phyloP scores from a whole-genome alignment of 2,113 vertebrate species.

The Procavia capensis region DNA sequence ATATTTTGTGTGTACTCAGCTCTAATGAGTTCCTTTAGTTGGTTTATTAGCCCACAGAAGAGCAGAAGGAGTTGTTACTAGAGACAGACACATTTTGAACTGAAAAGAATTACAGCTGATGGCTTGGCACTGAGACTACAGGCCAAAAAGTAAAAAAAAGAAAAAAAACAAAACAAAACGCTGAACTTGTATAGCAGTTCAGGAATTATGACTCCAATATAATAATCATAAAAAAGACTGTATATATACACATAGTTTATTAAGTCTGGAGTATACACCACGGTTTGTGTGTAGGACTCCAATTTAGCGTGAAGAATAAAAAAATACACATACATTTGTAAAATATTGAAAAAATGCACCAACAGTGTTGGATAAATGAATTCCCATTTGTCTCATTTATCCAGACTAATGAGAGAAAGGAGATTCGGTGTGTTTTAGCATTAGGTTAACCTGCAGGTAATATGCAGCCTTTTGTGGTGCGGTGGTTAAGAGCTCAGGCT shows the following conservation, averaged over 20 bases:
- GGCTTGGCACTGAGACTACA: not conserved
- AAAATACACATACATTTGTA: slow-evolving; percentile 46
- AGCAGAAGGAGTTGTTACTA: not conserved
- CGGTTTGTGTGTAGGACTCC: slow-evolving; percentile 58
- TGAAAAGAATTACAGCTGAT: not conserved
- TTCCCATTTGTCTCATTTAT: slow-evolving; percentile 65
- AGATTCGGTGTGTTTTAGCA: slow-evolving; percentile 53
- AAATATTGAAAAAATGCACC: slow-evolving; percentile 63
- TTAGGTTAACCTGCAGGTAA: slow-evolving; percentile 11
- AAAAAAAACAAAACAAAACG: too few species aligned
- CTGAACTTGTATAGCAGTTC: slow-evolving; percentile 16
- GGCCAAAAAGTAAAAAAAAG: slow-evolving; percentile 22
- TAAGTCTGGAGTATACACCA: slow-evolving; percentile 65
- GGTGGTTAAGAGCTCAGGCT: too few species aligned
- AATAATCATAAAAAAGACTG: slow-evolving; percentile 5
- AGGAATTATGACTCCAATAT: slow-evolving; percentile 45
- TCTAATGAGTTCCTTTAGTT: not conserved
- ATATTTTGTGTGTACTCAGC: not conserved
- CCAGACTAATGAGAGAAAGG: slow-evolving; percentile 52
- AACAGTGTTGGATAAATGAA: slow-evolving; percentile 65
- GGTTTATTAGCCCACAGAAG: not conserved
- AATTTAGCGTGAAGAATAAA: slow-evolving; percentile 67
- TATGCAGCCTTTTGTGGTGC: too few species aligned
- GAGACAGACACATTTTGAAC: not conserved
- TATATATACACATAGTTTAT: too few species aligned